Evolutionary conservation across 2,113 vertebrate species (phyloP), one percentile per base, ranked within the genome.

Genomic region (Polypterus senegalus): DNA sequence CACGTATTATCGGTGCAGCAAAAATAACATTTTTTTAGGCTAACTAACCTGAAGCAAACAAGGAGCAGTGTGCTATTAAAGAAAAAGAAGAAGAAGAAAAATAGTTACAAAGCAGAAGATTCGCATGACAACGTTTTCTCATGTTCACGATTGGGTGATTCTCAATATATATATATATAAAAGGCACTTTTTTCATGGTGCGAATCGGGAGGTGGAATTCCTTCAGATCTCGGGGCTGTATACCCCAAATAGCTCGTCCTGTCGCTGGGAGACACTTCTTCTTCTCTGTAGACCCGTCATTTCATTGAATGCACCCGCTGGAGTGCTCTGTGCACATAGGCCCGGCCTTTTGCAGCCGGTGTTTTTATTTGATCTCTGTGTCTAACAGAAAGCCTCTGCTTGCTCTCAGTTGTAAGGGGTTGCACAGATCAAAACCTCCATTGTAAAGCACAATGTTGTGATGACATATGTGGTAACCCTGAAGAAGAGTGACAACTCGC

Each of bases 121-220:
- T 66, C 48, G 78, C 74, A 74, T 81, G 78, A 74, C 59, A 46
- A 76, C 62, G 69, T 80, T 86, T 83, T 86, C 82, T 87, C 79
- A 87, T 74, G 69, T 85, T 85, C 81, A 82, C 78, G 74, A 83
- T 69, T 71, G 82, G 78, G 71, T 86, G 84, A 75, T 75, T 73
- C 69, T 77, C 73, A 80, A 81, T 84, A 74, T 63, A 62, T 27
- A 27, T 27, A 27, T 27, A 27, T 27, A 27, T 27, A 64, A 68
- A 69, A 67, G 65, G 57, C 71, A 49, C 66, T 58, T 62, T 63
- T 57, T 71, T 75, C 81, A 61, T 53, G 72, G 68, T 73, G 74
- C 77, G 63, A 76, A 79, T 73, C 65, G 51, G 62, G 54, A 73
- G 65, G 61, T 65, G 81, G 81, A 82, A 86, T 79, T 74, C 64